Evolutionary conservation across 2,797 vertebrate species (phyloP).

Genomic region (Betta splendens): DNA sequence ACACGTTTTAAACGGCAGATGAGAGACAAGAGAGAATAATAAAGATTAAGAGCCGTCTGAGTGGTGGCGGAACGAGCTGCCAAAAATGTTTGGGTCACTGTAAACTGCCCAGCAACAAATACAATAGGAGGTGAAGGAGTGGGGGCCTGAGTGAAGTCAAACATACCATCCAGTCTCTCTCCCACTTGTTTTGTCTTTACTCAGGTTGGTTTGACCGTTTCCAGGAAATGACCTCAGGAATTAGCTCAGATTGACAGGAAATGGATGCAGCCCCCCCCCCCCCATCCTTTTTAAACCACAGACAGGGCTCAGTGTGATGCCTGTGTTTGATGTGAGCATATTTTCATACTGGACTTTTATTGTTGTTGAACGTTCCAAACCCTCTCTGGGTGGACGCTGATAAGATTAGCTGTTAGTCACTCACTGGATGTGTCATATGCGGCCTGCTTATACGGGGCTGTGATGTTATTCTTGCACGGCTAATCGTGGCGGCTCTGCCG

Average conservation of each 20-base stretch:
- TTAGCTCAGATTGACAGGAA: slow-evolving; percentile 64
- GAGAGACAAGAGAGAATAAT: slow-evolving; percentile 18
- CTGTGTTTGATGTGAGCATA: slow-evolving; percentile 28
- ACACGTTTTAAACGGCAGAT: slow-evolving; percentile 10
- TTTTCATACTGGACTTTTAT: slow-evolving; percentile 56
- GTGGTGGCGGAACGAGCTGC: slow-evolving; percentile 46
- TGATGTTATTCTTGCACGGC: slow-evolving; percentile 66
- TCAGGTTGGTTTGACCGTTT: slow-evolving; percentile 75
- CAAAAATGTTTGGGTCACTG: slow-evolving; percentile 57
- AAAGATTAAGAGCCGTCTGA: slow-evolving; percentile 18
- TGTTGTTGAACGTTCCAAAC: slow-evolving; percentile 67
- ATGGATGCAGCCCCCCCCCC: slow-evolving; percentile 56
- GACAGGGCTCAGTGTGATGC: slow-evolving; percentile 11
- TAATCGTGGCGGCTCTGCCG: slow-evolving; percentile 46
- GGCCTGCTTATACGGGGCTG: slow-evolving; percentile 34
- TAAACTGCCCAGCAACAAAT: slow-evolving; percentile 60
- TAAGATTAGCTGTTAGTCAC: slow-evolving; percentile 73
- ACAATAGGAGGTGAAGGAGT: slow-evolving; percentile 79
- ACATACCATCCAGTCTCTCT: slow-evolving; percentile 66
- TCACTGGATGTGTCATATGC: slow-evolving; percentile 68
- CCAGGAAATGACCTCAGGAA: slow-evolving; percentile 81
- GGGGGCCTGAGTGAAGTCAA: slow-evolving; percentile 48
- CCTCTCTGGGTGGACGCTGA: slow-evolving; percentile 57
- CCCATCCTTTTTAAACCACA: slow-evolving; percentile 29
- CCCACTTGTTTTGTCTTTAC: slow-evolving; percentile 70